Conservation (phyloP, 1,140 invertebrate species). For the Trachymyrmex cornetzi region DNA sequence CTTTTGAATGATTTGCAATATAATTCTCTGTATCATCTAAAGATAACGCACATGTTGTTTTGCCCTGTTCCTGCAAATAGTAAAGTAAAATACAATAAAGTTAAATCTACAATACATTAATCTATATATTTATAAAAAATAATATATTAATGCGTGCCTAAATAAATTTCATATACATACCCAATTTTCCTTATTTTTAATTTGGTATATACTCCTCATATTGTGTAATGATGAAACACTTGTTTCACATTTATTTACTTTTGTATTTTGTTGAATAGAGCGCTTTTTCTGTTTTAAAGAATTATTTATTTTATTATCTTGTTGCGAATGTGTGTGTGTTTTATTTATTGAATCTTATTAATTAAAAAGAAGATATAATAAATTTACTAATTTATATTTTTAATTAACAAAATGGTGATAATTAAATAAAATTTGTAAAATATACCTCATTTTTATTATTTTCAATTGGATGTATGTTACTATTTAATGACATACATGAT, state of each 20-base stretch:
- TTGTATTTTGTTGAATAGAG: neutral
- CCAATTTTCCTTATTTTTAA: slow-evolving; percentile 13
- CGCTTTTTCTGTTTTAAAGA: slow-evolving; percentile 17
- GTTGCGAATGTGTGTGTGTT: too few relatives aligned
- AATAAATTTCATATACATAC: slow-evolving; percentile 12
- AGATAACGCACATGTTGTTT: neutral
- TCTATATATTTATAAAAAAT: slow-evolving; percentile 6
- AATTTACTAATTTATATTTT: too few relatives aligned
- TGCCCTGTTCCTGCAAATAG: neutral
- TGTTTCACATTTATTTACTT: neutral
- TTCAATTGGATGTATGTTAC: neutral
- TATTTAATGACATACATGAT: too few relatives aligned
- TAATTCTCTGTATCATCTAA: neutral
- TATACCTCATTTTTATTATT: too few relatives aligned
- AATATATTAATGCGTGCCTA: neutral
- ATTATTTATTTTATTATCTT: too few relatives aligned
- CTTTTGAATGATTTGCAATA: slow-evolving; percentile 15
- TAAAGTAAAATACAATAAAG: neutral
- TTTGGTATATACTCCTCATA: neutral
- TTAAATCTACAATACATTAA: slow-evolving; percentile 32
- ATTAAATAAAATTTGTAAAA: too few relatives aligned
- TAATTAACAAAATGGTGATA: too few relatives aligned
- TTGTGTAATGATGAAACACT: neutral
- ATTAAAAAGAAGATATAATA: too few relatives aligned
- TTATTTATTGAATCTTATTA: too few relatives aligned